Base-by-base conservation (phyloP, 2,113 vertebrate genomes). In the Callospermophilus lateralis region DNA sequence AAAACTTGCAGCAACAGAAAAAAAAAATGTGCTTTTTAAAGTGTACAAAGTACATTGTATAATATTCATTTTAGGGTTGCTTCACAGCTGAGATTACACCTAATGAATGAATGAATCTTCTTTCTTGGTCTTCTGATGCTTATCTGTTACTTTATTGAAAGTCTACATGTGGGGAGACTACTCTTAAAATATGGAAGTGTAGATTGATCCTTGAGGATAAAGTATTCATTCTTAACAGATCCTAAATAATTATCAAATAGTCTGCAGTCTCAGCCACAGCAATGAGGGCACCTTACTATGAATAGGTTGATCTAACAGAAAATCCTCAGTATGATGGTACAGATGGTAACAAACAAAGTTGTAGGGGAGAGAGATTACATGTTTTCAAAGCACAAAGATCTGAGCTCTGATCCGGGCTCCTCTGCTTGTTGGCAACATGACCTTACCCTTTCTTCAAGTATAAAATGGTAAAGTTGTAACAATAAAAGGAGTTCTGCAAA, bases 1-100 rank as follows among this genome's bases (percentile, higher is more conserved):
- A 78, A 89, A 86, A 39, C 26, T 68, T 85, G 45, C 0, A 93
- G 58, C 37, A 83, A 53, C 51, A 89, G 83, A 55, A 48, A 55
- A 48, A 48, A 48, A 48, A 83, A 34, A 24, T 13, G 13, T 89
- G 11, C 10, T 34, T 85, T 77, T 91, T n/a, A 53, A 84, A 89
- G 55, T 28, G 2, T 0, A 20, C 96, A 90, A 79, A 45, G 48
- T 8, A 8, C 78, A 79, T 96, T 96, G 92, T 81, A 73, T 92
- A 97, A 78, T 65, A 74, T 11, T 97, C 70, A 39, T 93, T 90
- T 95, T 73, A 79, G 80, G 89, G 58, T 87, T 95, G 51, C 53
- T 93, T 61, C 87, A 12, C 65, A 76, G 87, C 65, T 91, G 24
- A 96, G 96, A 97, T 98, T 97, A 97, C 98, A 97, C 91, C 22